A percentile compares a stretch with the other conserved stretches of the same genome.
Evolutionary conservation across 2,113 vertebrate species (phyloP).

Genomic region (Zapus hudsonius): DNA sequence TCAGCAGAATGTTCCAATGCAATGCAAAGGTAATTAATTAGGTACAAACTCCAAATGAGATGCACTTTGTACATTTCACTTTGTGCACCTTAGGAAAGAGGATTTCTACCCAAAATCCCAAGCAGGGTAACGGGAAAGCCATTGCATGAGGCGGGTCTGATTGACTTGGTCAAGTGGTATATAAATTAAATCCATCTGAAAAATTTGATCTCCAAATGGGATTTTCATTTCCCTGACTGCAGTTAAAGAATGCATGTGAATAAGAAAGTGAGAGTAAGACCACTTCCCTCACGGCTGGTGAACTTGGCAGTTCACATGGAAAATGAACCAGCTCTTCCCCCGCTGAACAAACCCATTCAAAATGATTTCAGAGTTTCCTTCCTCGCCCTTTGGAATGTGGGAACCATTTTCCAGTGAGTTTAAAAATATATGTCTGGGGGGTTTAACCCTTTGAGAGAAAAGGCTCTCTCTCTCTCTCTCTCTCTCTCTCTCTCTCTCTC

Average conservation of each 20-base stretch:
- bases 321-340: conserved; percentile 54
- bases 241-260: conserved; percentile 29
- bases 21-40: conserved; percentile 28
- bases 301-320: conserved; percentile 70
- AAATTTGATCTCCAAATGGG: conserved; percentile 68
- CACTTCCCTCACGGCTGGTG: conserved; percentile 9
- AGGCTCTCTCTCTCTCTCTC: neutral
- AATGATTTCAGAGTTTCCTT: conserved; percentile 76
- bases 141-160: conserved; percentile 23
- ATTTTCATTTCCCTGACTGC: conserved; percentile 62
- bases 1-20: neutral
- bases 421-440: conserved; percentile 10
- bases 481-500: neutral
- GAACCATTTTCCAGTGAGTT: conserved; percentile 66
- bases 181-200: conserved; percentile 73
- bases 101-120: neutral
- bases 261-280: conserved; percentile 57
- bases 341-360: conserved; percentile 66
- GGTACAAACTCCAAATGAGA: conserved; percentile 26
- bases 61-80: neutral
- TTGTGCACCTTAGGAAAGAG: conserved; percentile 7
- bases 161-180: conserved; percentile 68
- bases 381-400: conserved; percentile 60
- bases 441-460: conserved; percentile 57
- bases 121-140: neutral